Conservation (phyloP, 2,113 vertebrate genomes). For the Hippocampus guttulatus region DNA sequence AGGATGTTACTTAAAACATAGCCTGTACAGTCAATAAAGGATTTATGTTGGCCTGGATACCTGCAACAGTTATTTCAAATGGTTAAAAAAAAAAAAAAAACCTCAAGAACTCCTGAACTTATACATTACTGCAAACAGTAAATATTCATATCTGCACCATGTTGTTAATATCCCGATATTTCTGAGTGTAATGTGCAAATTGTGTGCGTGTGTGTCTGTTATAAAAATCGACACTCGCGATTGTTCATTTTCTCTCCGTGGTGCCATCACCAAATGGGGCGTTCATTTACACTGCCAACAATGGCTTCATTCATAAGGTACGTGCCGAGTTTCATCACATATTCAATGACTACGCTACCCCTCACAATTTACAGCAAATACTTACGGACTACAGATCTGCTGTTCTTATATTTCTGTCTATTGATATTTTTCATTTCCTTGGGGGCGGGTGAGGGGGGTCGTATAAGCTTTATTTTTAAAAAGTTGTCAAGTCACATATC, state of each 20-base stretch:
- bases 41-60: background rate
- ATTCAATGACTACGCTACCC: constrained; percentile 7
- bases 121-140: background rate
- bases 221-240: background rate
- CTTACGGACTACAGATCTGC: background rate
- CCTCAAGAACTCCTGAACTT: background rate
- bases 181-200: background rate
- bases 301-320: constrained; percentile 43
- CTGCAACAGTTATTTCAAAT: background rate
- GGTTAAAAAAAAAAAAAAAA: background rate
- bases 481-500: background rate
- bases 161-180: too few species aligned
- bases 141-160: too few species aligned
- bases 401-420: background rate
- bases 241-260: constrained; percentile 5
- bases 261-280: constrained; percentile 47
- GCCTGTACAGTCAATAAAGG: background rate
- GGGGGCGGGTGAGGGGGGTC: too few species aligned
- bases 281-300: constrained; percentile 48
- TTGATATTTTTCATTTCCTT: constrained; percentile 2
- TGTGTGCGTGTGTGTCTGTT: background rate
- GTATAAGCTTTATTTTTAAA: background rate
- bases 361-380: background rate
- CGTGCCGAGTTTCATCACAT: constrained; percentile 16
- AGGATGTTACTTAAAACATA: too few species aligned